These are phyloP conservation scores for Brachionus sp. DNA, from an alignment of 1,140 invertebrate genomes.

Conservation along the genomic window DNA sequence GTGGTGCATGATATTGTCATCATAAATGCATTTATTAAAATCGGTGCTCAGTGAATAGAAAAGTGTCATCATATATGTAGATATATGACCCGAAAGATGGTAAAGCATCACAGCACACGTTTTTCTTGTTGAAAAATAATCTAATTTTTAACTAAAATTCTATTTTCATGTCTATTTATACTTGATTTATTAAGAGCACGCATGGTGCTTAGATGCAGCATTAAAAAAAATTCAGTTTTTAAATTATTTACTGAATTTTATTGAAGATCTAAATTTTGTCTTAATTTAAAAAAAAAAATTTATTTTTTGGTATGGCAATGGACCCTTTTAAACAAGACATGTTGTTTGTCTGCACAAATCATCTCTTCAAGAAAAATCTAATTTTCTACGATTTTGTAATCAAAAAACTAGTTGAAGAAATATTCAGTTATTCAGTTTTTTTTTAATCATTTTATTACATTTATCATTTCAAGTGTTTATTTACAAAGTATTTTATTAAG, in stretches of 20 bases:
- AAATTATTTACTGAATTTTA: background rate
- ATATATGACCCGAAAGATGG: slow-evolving; percentile 37
- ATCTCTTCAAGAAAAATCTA: too few species aligned
- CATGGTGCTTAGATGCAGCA: background rate
- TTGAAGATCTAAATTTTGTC: background rate
- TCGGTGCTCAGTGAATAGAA: background rate
- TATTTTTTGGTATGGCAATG: background rate
- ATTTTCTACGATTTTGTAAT: too few species aligned
- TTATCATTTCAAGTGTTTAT: too few species aligned
- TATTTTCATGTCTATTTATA: background rate
- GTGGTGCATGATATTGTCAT: slow-evolving; percentile 33
- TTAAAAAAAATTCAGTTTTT: background rate
- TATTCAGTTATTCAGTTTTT: too few species aligned
- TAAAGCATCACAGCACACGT: slow-evolving; percentile 7
- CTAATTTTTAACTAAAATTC: background rate
- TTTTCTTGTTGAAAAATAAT: background rate
- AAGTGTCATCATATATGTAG: background rate
- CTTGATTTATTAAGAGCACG: background rate
- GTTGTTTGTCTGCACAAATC: too few species aligned
- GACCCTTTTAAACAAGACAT: too few species aligned
- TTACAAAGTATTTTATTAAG: too few species aligned
- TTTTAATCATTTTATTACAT: too few species aligned
- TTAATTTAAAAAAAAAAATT: background rate
- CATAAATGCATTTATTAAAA: background rate
- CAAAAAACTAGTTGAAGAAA: too few species aligned